Evolutionary conservation across 2,113 vertebrate genomes (phyloP).

Genomic region (Syngnathus scovelli): DNA sequence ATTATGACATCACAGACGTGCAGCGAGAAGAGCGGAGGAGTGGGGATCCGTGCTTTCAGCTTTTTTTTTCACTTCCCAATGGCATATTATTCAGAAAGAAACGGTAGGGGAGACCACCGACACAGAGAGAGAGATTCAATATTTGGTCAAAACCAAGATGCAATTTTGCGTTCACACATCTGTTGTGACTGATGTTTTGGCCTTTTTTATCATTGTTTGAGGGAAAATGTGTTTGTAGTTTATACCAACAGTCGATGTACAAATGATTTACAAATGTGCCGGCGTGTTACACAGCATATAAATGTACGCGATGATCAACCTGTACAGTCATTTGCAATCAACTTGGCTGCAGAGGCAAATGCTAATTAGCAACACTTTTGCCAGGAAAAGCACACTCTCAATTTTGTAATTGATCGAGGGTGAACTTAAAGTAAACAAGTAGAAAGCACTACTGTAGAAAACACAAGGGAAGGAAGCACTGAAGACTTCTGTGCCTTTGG

Average conservation of each 20-base stretch:
- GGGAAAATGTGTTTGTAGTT: constrained; percentile 9
- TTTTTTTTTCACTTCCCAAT: constrained; percentile 47
- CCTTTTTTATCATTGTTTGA: constrained; percentile 34
- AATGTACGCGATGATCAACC: constrained; percentile 15
- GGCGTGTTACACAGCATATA: constrained; percentile 9
- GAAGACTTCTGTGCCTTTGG: neutral
- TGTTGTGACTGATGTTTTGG: constrained; percentile 46
- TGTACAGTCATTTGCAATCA: constrained; percentile 46
- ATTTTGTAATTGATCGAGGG: constrained; percentile 49
- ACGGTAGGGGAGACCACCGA: constrained; percentile 36
- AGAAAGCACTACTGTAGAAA: constrained; percentile 44
- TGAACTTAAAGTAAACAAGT: constrained; percentile 48
- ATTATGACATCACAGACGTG: constrained; percentile 78
- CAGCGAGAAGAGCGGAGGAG: constrained; percentile 66
- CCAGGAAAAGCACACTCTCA: constrained; percentile 27
- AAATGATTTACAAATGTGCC: neutral
- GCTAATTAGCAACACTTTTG: constrained; percentile 45
- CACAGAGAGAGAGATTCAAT: constrained; percentile 53
- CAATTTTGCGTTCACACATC: constrained; percentile 44
- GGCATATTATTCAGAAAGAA: constrained; percentile 58
- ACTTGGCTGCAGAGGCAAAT: constrained; percentile 44
- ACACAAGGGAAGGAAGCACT: constrained; percentile 6
- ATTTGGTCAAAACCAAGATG: constrained; percentile 62
- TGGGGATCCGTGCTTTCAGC: constrained; percentile 53
- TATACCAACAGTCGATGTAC: constrained; percentile 23